A percentile compares a stretch with the other conserved stretches of the same genome.
These are phyloP conservation scores for Paraplagusia blochii DNA, from an alignment of 2,113 vertebrate genomes.

Conservation along the genomic window DNA sequence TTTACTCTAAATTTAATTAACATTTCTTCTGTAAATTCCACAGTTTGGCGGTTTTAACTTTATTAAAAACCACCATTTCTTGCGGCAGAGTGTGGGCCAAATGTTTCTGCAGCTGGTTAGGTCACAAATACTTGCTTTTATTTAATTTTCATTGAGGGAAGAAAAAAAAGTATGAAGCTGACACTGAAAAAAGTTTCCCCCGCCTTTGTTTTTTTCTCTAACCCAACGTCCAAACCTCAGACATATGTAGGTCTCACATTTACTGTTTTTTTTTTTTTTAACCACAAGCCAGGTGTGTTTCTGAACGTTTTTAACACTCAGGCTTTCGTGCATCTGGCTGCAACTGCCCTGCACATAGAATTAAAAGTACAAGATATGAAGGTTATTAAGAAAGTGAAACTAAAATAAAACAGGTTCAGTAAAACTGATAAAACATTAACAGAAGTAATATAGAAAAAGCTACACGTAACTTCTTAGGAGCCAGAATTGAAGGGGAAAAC, in stretches of 20 bases:
- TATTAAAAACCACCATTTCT: too few relatives aligned
- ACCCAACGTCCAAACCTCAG: conserved; percentile 10
- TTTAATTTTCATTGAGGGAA: too few relatives aligned
- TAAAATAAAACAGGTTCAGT: conserved; percentile 35
- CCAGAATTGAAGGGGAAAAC: too few relatives aligned
- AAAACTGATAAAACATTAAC: conserved; percentile 22
- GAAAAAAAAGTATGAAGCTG: not conserved
- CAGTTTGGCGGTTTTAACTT: too few relatives aligned
- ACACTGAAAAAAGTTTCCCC: not conserved
- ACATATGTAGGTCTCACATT: conserved; percentile 9
- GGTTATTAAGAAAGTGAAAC: conserved; percentile 39
- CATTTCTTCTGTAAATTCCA: too few relatives aligned
- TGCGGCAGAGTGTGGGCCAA: not conserved
- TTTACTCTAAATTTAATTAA: too few relatives aligned
- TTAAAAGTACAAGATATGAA: conserved; percentile 11
- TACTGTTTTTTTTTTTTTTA: conserved; percentile 6
- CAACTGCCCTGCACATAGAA: conserved; percentile 17
- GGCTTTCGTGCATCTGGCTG: conserved; percentile 39
- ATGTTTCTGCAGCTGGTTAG: not conserved
- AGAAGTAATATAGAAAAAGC: not conserved
- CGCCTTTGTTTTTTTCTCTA: conserved; percentile 1
- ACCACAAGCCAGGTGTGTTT: conserved; percentile 33
- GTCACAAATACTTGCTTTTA: not conserved
- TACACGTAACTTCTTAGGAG: too few relatives aligned
- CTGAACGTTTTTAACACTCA: conserved; percentile 5